Evolutionary conservation across 1,140 invertebrate species (phyloP).

Genomic region (Platorchestia sp.): DNA sequence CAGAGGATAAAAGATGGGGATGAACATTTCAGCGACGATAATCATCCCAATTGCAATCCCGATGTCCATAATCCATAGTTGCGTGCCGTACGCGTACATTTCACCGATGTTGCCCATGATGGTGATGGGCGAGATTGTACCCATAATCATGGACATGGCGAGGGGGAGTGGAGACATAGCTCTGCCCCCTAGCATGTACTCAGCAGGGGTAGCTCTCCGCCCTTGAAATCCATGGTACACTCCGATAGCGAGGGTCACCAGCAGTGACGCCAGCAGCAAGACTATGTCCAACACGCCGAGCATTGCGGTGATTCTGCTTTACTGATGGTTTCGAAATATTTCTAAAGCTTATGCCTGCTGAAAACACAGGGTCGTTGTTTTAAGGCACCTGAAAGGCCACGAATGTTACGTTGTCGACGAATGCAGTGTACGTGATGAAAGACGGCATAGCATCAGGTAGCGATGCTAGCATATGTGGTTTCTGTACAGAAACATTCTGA

Average conservation of each 20-base stretch:
- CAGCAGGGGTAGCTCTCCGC: slow-evolving; percentile 57
- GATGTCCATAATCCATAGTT: slow-evolving; percentile 68
- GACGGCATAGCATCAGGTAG: not conserved
- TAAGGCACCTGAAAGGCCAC: not conserved
- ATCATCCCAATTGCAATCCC: slow-evolving; percentile 68
- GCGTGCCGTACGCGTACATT: slow-evolving; percentile 69
- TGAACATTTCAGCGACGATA: slow-evolving; percentile 70
- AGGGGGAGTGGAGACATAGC: slow-evolving; percentile 69
- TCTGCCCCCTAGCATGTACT: slow-evolving; percentile 63
- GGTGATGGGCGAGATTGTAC: slow-evolving; percentile 71
- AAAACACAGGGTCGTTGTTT: not conserved
- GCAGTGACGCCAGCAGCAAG: slow-evolving; percentile 57
- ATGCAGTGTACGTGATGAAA: not conserved
- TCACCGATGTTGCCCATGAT: slow-evolving; percentile 68
- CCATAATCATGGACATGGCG: slow-evolving; percentile 71
- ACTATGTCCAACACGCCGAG: slow-evolving; percentile 61
- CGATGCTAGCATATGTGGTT: not conserved
- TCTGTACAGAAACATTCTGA: not conserved
- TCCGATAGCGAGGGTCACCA: slow-evolving; percentile 63
- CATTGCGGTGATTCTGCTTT: not conserved
- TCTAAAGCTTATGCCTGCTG: not conserved
- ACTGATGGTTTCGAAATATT: not conserved
- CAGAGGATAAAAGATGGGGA: slow-evolving; percentile 72
- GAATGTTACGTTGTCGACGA: not conserved
- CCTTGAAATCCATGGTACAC: slow-evolving; percentile 62